Base-by-base conservation (phyloP, 2,888 invertebrate species). In the Conistra vaccinii region DNA sequence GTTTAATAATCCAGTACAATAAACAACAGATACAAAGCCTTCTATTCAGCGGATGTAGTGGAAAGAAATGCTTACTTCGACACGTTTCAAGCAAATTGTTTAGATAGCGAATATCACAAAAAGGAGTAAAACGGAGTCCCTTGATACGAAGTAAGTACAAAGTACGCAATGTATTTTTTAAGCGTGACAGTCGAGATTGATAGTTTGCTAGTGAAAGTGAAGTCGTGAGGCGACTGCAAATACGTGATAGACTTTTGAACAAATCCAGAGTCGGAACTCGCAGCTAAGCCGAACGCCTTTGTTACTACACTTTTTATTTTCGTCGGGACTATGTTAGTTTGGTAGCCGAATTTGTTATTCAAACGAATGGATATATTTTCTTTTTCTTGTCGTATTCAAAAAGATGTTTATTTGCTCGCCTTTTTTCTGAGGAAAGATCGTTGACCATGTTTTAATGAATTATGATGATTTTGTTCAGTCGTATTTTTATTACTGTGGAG, bases 121-220 rank as follows among this genome's bases (percentile, higher is more conserved):
- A 81, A 73, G 69, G 70, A 69, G 86, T 86, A 88, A 90, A 87
- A 88, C 79, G 62, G 62, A 80, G 61, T 82, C 88, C 86, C 88
- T 88, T 80, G 73, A 78, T 68, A 81, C 68, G 72, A 58, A 82
- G 68, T 72, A 86, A 81, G 79, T 80, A 82, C 78, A 72, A 88
- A 83, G 85, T 89, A 90, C 89, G 89, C 91, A 89, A 89, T 91
- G 90, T 91, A 90, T 90, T 90, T 91, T 88, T 91, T 86, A 89
- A 87, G 86, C 91, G 90, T 91, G 92, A 92, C 93, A 91, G 89
- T 84, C 75, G 83, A 92, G 92, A 94, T 93, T 93, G 91, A 94
- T 94, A 90, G 91, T 89, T 88, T 73, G 85, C 89, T 81, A 93
- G 95, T 91, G 94, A 94, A 94, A 94, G 95, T 94, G 90, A 91